Base-by-base conservation (phyloP, 92 coral and sea anemone species). In the Heliopora coerulea region DNA sequence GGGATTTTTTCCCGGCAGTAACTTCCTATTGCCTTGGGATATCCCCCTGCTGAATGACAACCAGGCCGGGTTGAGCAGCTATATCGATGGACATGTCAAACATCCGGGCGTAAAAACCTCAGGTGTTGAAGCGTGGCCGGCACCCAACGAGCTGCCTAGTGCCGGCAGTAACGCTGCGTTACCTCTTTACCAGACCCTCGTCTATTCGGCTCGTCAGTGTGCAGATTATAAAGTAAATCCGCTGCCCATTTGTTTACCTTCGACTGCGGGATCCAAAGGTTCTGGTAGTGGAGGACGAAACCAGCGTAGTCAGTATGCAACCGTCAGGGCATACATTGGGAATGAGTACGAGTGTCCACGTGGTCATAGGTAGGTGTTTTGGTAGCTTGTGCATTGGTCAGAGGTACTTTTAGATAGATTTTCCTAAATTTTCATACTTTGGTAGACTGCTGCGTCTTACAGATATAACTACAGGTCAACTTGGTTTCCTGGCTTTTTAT, bases 51-150 rank as follows among this genome's bases (percentile, higher is more conserved):
- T 88, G 81, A 88, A 59, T 59, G 97, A 90, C 13, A 84, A 73
- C 57, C 96, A 95, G 62, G 68, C 91, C 10, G 96, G 91, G 54
- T 28, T 90, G 32, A 75, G 90, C 33, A 95, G 99, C 64, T 92
- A 90, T 56, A 90, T 95, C 64, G 99, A 95, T 49, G 92, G 96
- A 65, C 91, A 87, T 28, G 89, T 88, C 18, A 90, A 85, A 72
- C 99, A 88, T 49, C 81, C 89, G 58, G 91, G 96, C 10, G 83
- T 86, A 29, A 95, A 95, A 74, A 83, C 70, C 23, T 62, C 81
- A 49, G 83, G 91, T 13, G 91, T 84, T 50, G 99, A 95, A 62
- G 99, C 99, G 0, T 95, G 99, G 99, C 99, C 99, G n/a, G 95
- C 99, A 1, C 87, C 95, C 18, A 95, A 95, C 54, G 99, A 95